Conservation (phyloP, 2,888 invertebrate species). For the Platypus cylindrus region DNA sequence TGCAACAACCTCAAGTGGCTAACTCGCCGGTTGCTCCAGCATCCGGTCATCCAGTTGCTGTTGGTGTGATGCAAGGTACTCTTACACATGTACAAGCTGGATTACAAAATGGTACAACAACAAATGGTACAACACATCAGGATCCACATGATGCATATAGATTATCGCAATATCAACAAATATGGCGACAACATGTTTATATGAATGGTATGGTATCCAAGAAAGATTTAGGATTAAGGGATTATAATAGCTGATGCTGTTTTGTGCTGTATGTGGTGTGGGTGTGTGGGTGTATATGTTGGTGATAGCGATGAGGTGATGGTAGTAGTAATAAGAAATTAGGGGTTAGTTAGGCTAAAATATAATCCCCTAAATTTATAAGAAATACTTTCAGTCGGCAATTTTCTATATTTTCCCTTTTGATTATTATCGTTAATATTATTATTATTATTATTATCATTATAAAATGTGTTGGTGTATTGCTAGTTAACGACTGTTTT, state of each 20-base stretch:
- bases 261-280: slow-evolving; percentile 4
- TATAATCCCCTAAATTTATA: too few relatives aligned
- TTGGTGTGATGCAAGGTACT: slow-evolving; percentile 52
- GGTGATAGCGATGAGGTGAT: too few relatives aligned
- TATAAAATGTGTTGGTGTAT: too few relatives aligned
- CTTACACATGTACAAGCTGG: slow-evolving; percentile 46
- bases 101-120: slow-evolving; percentile 7
- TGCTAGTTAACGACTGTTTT: too few relatives aligned
- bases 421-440: too few relatives aligned
- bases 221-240: slow-evolving; percentile 2
- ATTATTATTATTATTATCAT: too few relatives aligned
- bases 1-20: slow-evolving; percentile 29
- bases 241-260: slow-evolving; percentile 6
- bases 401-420: too few relatives aligned
- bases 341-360: too few relatives aligned
- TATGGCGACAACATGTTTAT: slow-evolving; percentile 69
- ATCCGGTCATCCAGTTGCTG: slow-evolving; percentile 42
- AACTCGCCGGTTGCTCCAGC: slow-evolving; percentile 21
- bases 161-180: slow-evolving; percentile 65
- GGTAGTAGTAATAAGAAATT: too few relatives aligned
- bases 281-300: too few relatives aligned
- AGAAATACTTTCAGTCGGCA: too few relatives aligned
- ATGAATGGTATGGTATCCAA: slow-evolving; percentile 64
- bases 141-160: slow-evolving; percentile 41
- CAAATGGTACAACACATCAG: slow-evolving; percentile 22